Conservation (phyloP, 2,888 invertebrate species). For the Junonia oenone region DNA sequence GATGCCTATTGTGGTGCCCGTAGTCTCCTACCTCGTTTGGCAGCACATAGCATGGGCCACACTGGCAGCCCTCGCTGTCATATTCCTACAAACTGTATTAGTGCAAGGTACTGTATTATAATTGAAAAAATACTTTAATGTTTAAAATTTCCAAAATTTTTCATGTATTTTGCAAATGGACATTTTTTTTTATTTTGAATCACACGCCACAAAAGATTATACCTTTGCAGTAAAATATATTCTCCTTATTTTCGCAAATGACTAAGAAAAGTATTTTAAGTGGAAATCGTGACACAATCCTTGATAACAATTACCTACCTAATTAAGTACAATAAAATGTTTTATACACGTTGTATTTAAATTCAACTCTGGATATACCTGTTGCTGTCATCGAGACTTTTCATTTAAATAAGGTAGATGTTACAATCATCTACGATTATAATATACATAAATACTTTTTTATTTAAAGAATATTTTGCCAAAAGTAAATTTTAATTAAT, state of each 20-base stretch:
- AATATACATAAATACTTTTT: no score
- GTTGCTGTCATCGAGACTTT: no score
- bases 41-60: constrained; percentile 64
- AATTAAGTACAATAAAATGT: neutral
- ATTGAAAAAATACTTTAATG: no score
- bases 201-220: no score
- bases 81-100: constrained; percentile 81
- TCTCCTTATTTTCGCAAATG: neutral
- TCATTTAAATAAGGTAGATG: no score
- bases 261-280: neutral
- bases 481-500: no score
- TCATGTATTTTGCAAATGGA: no score
- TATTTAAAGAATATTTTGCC: no score
- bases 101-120: constrained; percentile 63
- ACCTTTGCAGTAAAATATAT: no score
- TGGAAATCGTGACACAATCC: neutral
- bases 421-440: no score
- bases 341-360: neutral
- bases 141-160: no score
- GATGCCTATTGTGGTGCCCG: constrained; percentile 85
- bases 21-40: constrained; percentile 73
- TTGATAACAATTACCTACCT: neutral
- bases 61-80: constrained; percentile 58
- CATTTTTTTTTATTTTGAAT: neutral
- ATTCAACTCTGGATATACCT: no score